Conservation (phyloP, 2,888 invertebrate species). For the Rhingia rostrata region DNA sequence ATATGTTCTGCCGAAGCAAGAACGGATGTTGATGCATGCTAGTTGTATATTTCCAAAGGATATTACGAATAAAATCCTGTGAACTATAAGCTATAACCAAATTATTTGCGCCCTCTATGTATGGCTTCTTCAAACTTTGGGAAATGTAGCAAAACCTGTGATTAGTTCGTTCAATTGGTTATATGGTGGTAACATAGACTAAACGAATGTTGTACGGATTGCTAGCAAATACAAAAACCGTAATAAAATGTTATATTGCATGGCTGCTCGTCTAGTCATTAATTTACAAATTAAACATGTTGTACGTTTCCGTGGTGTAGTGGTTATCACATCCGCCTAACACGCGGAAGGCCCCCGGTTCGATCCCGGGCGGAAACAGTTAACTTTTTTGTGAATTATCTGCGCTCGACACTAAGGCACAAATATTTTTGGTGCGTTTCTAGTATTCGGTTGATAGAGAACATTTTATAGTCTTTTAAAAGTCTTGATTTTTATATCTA, state of each 20-base stretch:
- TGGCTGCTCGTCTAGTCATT: accelerated
- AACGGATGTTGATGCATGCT: conserved; percentile 80
- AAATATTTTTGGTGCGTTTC: too few species aligned
- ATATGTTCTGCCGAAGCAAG: conserved; percentile 91
- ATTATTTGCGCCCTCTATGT: conserved; percentile 2
- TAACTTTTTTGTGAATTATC: conserved; percentile 43
- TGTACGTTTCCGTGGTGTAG: conserved; percentile 82
- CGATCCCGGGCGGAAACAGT: conserved; percentile 83
- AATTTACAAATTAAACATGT: accelerated
- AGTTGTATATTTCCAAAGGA: conserved; percentile 43
- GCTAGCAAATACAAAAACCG: not conserved
- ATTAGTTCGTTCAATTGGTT: not conserved
- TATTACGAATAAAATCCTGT: conserved; percentile 34
- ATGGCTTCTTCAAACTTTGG: accelerated
- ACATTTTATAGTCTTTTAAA: too few species aligned
- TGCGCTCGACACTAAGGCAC: too few species aligned
- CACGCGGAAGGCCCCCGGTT: conserved; percentile 84
- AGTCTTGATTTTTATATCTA: too few species aligned
- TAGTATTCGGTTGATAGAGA: too few species aligned
- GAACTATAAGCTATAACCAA: conserved; percentile 75
- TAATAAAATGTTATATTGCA: not conserved
- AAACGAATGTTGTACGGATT: not conserved
- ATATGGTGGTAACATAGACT: not conserved
- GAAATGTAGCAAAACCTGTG: not conserved
- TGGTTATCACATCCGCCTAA: conserved; percentile 84